A percentile compares a stretch with the other conserved stretches of the same genome.
Evolutionary conservation across 1,140 invertebrate species (phyloP).

Genomic region (Polypedilum vanderplanki): DNA sequence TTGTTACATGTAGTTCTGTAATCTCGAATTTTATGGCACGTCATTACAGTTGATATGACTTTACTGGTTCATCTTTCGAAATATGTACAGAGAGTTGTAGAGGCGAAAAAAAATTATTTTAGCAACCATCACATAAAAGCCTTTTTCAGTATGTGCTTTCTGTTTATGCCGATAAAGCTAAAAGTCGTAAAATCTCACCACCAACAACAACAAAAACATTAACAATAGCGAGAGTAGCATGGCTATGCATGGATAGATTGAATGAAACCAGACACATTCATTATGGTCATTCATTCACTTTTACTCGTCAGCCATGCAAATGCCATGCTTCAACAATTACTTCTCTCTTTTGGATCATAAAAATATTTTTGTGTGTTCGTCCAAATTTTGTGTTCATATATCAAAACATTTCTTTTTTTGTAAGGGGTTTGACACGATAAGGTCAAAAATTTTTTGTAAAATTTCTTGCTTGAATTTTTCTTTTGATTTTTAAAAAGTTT

Average conservation of each 20-base stretch:
- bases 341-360: no score
- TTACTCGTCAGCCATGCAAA: background rate
- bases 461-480: no score
- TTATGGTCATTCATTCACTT: background rate
- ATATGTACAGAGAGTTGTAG: no score
- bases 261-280: constrained; percentile 17
- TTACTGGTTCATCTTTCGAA: background rate
- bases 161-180: constrained; percentile 2
- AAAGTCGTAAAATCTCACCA: constrained; percentile 17
- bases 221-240: background rate
- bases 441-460: no score
- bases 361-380: no score
- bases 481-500: no score
- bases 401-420: no score
- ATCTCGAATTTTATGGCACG: background rate
- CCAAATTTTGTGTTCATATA: no score
- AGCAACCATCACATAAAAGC: no score
- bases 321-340: background rate
- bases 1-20: background rate
- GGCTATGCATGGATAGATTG: background rate
- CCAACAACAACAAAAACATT: background rate
- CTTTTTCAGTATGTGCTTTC: no score
- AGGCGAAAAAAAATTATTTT: background rate
- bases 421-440: no score
- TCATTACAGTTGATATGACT: background rate